These are phyloP conservation scores for Apis dorsata DNA, from an alignment of 1,140 invertebrate genomes.

Conservation along the genomic window DNA sequence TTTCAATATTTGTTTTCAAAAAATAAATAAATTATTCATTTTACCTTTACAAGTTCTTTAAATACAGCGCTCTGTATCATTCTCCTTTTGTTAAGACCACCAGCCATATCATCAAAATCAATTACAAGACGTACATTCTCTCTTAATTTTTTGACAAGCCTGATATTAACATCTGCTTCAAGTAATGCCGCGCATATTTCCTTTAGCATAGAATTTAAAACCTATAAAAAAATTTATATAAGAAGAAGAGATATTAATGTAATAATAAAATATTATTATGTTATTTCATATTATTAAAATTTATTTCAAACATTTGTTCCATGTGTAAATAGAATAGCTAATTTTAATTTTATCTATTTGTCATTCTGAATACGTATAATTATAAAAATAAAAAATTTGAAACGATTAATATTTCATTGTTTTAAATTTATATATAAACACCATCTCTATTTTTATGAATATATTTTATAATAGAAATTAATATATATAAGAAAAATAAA, in stretches of 20 bases:
- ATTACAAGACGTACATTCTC: slow-evolving; percentile 99
- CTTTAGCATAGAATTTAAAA: slow-evolving; percentile 99
- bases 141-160: slow-evolving; percentile 96
- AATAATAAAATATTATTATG: background rate
- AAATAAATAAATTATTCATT: slow-evolving; percentile 22
- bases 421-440: background rate
- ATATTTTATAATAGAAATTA: background rate
- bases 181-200: slow-evolving; percentile 98
- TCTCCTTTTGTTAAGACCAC: slow-evolving; percentile 97
- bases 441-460: background rate
- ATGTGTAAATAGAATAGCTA: background rate
- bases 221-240: slow-evolving; percentile 81
- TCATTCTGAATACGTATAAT: background rate
- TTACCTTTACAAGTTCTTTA: slow-evolving; percentile 98
- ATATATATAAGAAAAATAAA: background rate
- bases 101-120: slow-evolving; percentile 99
- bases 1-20: background rate
- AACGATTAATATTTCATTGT: background rate
- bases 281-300: background rate
- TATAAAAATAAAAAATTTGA: background rate
- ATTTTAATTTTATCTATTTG: background rate
- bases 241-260: background rate
- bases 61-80: slow-evolving; percentile 99
- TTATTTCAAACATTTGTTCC: background rate
- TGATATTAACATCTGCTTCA: slow-evolving; percentile 99